Percentiles rank a stretch among this genome's conserved stretches.
These are phyloP conservation scores for Phortica variegata DNA, from an alignment of 1,140 invertebrate genomes.

Conservation along the genomic window DNA sequence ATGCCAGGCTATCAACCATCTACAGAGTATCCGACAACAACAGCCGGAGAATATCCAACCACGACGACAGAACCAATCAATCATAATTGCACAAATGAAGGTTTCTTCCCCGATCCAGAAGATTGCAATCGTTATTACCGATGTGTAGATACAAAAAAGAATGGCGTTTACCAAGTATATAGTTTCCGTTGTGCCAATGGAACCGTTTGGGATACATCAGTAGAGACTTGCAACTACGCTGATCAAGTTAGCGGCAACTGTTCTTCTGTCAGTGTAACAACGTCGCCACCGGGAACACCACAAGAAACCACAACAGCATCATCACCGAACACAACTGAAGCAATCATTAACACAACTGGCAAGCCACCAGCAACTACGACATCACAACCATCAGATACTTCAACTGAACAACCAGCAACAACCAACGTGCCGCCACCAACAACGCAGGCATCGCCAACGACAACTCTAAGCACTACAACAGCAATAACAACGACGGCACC, in stretches of 20 bases:
- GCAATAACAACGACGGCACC: constrained; percentile 23
- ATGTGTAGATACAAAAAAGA: constrained; percentile 63
- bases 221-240: constrained; percentile 64
- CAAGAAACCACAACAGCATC: constrained; percentile 13
- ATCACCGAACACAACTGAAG: neutral
- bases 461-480: constrained; percentile 41
- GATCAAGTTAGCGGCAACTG: constrained; percentile 43
- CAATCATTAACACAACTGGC: no score
- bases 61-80: constrained; percentile 30
- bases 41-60: constrained; percentile 18
- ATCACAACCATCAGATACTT: constrained; percentile 11
- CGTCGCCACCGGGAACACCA: constrained; percentile 23
- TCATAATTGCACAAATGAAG: constrained; percentile 35
- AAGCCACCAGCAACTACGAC: constrained; percentile 4
- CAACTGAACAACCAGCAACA: constrained; percentile 12
- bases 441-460: constrained; percentile 21
- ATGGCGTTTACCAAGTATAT: constrained; percentile 61
- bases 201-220: constrained; percentile 67
- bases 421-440: constrained; percentile 17
- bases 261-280: constrained; percentile 27
- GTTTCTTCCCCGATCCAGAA: constrained; percentile 42
- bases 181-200: constrained; percentile 66
- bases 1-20: constrained; percentile 21
- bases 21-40: constrained; percentile 13
- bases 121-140: constrained; percentile 71